phyloP scores from a whole-genome alignment of 2,113 vertebrate species.

The Empidonax traillii region DNA sequence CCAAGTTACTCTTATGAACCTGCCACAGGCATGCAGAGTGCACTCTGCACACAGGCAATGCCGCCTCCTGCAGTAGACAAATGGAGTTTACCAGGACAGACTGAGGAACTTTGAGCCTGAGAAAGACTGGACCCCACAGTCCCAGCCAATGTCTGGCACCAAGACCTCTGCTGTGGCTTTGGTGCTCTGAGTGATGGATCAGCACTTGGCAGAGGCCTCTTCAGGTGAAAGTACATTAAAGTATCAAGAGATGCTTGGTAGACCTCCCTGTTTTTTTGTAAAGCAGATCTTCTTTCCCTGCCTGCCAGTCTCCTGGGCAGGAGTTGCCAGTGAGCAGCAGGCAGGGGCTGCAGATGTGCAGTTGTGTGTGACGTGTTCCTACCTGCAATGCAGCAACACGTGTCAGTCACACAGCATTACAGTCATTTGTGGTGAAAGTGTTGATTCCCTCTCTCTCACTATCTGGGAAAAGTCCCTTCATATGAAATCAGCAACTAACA shows the following conservation, averaged over 20 bases:
- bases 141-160: neutral
- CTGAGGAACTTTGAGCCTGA: neutral
- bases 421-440: neutral
- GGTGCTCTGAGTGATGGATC: neutral
- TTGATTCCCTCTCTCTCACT: neutral
- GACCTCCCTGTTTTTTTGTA: neutral
- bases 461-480: neutral
- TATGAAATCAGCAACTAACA: neutral
- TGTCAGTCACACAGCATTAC: neutral
- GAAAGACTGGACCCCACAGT: neutral
- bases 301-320: neutral
- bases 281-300: neutral
- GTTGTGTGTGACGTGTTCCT: rapidly evolving
- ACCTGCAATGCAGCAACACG: rapidly evolving
- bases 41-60: rapidly evolving
- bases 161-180: neutral
- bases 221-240: neutral
- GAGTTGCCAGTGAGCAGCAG: neutral
- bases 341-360: neutral
- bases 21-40: neutral
- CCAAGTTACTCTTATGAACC: neutral
- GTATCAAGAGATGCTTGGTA: neutral
- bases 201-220: rapidly evolving
- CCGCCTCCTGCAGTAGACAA: neutral
- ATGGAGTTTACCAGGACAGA: neutral